Evolutionary conservation across 2,113 vertebrate genomes (phyloP), one percentile per base, ranked within the genome.

Genomic region (Lontra canadensis): DNA sequence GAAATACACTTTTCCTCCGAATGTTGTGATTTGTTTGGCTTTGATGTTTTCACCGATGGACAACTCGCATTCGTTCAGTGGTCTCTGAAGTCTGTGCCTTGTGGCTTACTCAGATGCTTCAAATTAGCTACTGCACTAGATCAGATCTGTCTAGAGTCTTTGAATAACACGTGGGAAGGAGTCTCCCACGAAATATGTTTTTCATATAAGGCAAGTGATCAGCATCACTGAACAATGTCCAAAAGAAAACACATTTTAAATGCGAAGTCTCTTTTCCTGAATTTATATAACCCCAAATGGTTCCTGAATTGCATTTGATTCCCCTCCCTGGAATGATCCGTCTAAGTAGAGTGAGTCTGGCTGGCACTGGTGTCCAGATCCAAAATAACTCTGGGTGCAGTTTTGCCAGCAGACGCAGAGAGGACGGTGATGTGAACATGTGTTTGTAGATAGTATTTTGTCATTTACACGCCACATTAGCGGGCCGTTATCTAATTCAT

Each of bases 1-100:
- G 88, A 98, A 98, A 97, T 98, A 89, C 49, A 39, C 98, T 97
- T 98, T 59, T 93, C 84, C 91, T 96, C 92, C 69, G 7, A 98
- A 92, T 89, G 76, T 85, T 96, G 95, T 98, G 96, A 98, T 98
- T 96, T 92, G 96, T 97, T 89, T 89, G 95, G 96, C 98, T 98
- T 98, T 98, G 97, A 97, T 98, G 97, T 98, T 98, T 98, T 98
- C 98, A 98, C 96, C 97, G 94, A 96, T 93, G 84, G 98, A 96
- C 90, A 96, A 42, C 97, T 97, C 97, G 96, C 93, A 95, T 98
- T 98, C 76, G 57, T 83, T 84, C 69, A 96, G 71, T 84, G 95
- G 97, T 91, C 97, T 97, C 36, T 97, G 96, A 96, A 57, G 94
- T 96, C 96, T 74, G 3, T 95, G 95, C 95, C 52, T 98, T 91